Evolutionary conservation across 2,797 vertebrate species (phyloP).

Genomic region (Coranthus polyacanthus): DNA sequence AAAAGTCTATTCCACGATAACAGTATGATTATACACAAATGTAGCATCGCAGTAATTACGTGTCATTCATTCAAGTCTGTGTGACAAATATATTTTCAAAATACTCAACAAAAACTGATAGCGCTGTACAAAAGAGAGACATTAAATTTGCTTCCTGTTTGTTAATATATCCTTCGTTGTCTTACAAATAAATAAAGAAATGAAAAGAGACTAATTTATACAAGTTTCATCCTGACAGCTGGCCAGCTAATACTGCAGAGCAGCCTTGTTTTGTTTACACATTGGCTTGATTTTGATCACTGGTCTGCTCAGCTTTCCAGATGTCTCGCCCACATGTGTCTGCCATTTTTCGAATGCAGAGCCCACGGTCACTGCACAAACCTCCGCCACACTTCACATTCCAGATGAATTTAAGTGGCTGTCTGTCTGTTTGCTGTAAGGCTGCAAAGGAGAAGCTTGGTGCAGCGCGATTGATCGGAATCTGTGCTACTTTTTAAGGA

Average conservation of each 20-base stretch:
- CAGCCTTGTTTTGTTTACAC: slow-evolving; percentile 76
- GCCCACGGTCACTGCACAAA: slow-evolving; percentile 7
- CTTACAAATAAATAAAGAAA: slow-evolving; percentile 32
- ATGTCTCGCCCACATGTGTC: slow-evolving; percentile 77
- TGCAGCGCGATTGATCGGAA: not conserved
- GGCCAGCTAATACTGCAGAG: slow-evolving; percentile 59
- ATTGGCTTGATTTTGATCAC: slow-evolving; percentile 80
- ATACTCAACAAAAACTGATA: too few relatives aligned
- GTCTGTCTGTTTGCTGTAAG: not conserved
- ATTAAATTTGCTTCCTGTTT: slow-evolving; percentile 23
- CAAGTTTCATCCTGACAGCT: slow-evolving; percentile 69
- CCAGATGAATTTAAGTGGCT: not conserved
- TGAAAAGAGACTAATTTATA: slow-evolving; percentile 55
- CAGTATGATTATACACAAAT: slow-evolving; percentile 56
- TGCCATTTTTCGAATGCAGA: slow-evolving; percentile 26
- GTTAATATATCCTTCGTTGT: not conserved
- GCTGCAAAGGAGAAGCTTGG: not conserved
- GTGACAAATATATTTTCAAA: slow-evolving; percentile 38
- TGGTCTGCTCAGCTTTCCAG: slow-evolving; percentile 80
- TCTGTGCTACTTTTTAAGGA: not conserved
- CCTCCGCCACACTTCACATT: not conserved
- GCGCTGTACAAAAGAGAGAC: not conserved
- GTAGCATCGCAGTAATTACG: slow-evolving; percentile 50
- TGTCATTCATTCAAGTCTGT: slow-evolving; percentile 49
- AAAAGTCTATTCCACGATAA: slow-evolving; percentile 58